Evolutionary conservation across 2,797 vertebrate species (phyloP).

Genomic region (Apogon hyalosoma): DNA sequence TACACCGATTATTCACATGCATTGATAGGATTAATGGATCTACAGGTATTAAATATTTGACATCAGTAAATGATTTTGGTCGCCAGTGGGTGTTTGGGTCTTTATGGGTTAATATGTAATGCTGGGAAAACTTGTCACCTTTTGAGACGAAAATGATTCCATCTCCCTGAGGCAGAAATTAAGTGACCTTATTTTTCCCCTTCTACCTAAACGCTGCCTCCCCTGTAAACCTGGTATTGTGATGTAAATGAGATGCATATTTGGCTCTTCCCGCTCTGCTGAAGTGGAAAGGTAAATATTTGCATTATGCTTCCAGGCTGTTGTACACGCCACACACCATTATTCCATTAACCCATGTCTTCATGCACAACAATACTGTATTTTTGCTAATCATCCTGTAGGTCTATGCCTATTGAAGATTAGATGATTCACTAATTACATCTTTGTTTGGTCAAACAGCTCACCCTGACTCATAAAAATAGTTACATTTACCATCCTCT

Average conservation of each 20-base stretch:
- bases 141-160: conserved; percentile 1
- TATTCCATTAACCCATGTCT: conserved; percentile 76
- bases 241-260: conserved; percentile 81
- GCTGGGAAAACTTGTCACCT: conserved; percentile 21
- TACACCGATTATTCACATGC: too few relatives aligned
- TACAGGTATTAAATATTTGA: too few relatives aligned
- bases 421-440: conserved; percentile 7
- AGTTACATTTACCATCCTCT: conserved; percentile 1
- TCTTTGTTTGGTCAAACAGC: conserved; percentile 40
- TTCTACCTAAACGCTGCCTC: conserved; percentile 51
- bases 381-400: conserved; percentile 59
- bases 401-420: conserved; percentile 23
- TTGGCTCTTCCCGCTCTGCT: conserved; percentile 69
- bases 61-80: too few relatives aligned
- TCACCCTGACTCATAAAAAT: conserved; percentile 16
- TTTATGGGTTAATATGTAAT: conserved; percentile 23
- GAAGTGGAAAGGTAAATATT: conserved; percentile 84
- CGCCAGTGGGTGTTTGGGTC: too few relatives aligned
- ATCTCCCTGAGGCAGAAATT: conserved; percentile 28
- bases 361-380: conserved; percentile 60
- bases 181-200: conserved; percentile 57
- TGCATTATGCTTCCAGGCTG: conserved; percentile 66
- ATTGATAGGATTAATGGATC: too few relatives aligned
- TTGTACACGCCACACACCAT: conserved; percentile 41
- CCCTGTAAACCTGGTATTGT: conserved; percentile 57